These are phyloP conservation scores for Parasteatoda lunata DNA, from an alignment of 2,888 invertebrate species.

Conservation along the genomic window DNA sequence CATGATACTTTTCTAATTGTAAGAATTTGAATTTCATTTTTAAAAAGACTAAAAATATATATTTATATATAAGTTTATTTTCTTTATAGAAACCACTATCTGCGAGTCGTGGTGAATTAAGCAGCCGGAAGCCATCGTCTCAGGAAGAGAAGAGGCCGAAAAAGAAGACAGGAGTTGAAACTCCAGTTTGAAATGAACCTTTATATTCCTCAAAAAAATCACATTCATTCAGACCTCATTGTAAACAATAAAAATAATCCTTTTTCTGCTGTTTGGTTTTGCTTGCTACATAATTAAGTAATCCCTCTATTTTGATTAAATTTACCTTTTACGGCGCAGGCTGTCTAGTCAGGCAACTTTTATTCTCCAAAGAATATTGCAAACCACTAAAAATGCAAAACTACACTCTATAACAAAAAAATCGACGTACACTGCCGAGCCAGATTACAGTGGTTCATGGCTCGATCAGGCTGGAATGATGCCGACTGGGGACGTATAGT, in stretches of 20 bases:
- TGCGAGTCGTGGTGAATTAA: conserved; percentile 55
- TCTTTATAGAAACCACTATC: conserved; percentile 58
- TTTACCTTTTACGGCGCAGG: too few relatives aligned
- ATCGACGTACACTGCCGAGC: too few relatives aligned
- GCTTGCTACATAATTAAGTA: too few relatives aligned
- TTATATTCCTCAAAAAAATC: conserved; percentile 47
- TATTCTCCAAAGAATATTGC: too few relatives aligned
- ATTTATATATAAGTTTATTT: not conserved
- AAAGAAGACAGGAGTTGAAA: conserved; percentile 45
- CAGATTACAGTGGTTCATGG: too few relatives aligned
- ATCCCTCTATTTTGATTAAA: too few relatives aligned
- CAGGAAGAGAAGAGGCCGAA: conserved; percentile 20
- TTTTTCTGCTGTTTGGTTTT: conserved; percentile 22
- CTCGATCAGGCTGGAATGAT: too few relatives aligned
- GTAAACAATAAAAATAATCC: conserved; percentile 60
- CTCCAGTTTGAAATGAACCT: conserved; percentile 48
- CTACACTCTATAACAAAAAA: too few relatives aligned
- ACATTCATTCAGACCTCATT: conserved; percentile 34
- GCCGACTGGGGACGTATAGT: too few relatives aligned
- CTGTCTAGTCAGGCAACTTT: too few relatives aligned
- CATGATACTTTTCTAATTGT: not conserved
- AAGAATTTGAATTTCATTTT: not conserved
- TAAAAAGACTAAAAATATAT: not conserved
- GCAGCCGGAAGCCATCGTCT: conserved; percentile 17
- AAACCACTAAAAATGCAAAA: too few relatives aligned